phyloP scores from a whole-genome alignment of 2,888 invertebrate species.

The Scotopteryx bipunctaria region DNA sequence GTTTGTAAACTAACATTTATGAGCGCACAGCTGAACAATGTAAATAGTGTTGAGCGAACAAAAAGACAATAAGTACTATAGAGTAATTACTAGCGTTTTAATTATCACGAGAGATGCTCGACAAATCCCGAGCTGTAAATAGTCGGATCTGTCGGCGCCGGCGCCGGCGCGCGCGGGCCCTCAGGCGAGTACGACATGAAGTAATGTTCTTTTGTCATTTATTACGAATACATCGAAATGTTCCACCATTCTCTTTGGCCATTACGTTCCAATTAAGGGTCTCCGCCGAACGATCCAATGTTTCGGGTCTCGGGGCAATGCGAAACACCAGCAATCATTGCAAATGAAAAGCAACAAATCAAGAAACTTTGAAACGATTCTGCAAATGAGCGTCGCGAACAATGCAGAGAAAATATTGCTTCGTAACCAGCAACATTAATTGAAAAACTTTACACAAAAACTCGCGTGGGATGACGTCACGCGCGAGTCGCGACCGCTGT shows the following conservation, averaged over 20 bases:
- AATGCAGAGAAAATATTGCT: conserved; percentile 19
- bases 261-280: conserved; percentile 9
- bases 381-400: conserved; percentile 14
- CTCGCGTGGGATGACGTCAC: too few species aligned
- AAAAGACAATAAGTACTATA: too few species aligned
- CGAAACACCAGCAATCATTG: conserved; percentile 20
- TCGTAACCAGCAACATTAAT: conserved; percentile 22
- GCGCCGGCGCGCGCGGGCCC: too few species aligned
- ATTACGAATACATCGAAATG: conserved; percentile 7
- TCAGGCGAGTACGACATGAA: neutral
- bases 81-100: neutral
- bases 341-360: conserved; percentile 25
- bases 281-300: neutral
- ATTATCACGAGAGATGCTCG: conserved; percentile 4
- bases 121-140: conserved; percentile 1
- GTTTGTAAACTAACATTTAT: too few species aligned
- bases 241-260: conserved; percentile 8
- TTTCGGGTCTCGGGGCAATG: conserved; percentile 2
- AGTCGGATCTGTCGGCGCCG: neutral
- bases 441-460: conserved; percentile 24
- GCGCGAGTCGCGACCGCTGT: neutral
- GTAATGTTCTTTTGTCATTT: conserved; percentile 5
- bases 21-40: too few species aligned
- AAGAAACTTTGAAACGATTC: conserved; percentile 18
- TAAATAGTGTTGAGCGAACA: too few species aligned